Evolutionary conservation across 2,113 vertebrate genomes (phyloP).

Genomic region (Phrynosoma platyrhinos): DNA sequence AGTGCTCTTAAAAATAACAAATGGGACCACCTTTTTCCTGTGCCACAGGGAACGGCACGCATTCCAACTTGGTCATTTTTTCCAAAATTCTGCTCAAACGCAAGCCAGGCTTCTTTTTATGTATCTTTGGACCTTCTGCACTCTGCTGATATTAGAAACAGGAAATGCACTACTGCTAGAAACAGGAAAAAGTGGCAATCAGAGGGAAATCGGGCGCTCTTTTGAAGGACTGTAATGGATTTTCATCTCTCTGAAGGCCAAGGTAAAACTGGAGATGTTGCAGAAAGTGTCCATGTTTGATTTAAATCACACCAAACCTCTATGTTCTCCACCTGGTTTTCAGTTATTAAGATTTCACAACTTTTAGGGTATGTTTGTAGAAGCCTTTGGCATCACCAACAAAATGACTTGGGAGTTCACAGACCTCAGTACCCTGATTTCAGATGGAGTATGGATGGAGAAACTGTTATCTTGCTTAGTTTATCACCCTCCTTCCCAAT

Average conservation of each 20-base stretch:
- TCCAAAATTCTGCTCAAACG: constrained; percentile 59
- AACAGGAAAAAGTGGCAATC: constrained; percentile 29
- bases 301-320: neutral
- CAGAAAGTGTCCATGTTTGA: neutral
- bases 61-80: neutral
- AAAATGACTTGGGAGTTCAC: neutral
- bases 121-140: constrained; percentile 48
- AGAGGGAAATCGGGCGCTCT: constrained; percentile 10
- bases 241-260: neutral
- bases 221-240: constrained; percentile 15
- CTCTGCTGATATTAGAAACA: constrained; percentile 29
- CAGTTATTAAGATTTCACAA: neutral
- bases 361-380: neutral
- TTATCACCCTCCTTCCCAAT: too few relatives aligned
- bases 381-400: neutral
- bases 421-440: neutral
- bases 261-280: neutral
- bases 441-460: neutral
- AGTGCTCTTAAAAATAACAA: constrained; percentile 40
- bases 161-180: constrained; percentile 12
- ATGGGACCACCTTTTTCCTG: constrained; percentile 58
- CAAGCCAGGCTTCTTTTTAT: constrained; percentile 55
- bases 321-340: neutral
- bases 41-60: constrained; percentile 38
- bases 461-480: too few relatives aligned